These are phyloP conservation scores for Scaeva pyrastri DNA, from an alignment of 2,888 invertebrate species.

Conservation along the genomic window DNA sequence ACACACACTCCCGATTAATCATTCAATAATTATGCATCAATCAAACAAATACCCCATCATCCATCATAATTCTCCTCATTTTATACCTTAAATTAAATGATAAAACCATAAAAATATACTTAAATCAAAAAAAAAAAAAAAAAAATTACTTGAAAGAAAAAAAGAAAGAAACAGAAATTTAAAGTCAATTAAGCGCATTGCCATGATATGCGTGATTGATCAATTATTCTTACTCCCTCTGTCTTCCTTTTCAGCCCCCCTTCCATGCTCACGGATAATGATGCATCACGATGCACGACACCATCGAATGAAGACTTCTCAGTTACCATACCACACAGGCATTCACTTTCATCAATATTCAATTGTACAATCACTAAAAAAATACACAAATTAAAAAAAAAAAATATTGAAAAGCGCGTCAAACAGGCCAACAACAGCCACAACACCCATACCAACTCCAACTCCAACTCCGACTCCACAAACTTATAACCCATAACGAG, in stretches of 20 bases:
- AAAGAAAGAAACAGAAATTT: constrained; percentile 35
- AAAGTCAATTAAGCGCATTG: constrained; percentile 67
- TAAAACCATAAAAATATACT: constrained; percentile 43
- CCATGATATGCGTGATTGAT: constrained; percentile 73
- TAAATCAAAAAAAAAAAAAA: constrained; percentile 5
- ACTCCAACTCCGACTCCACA: neutral
- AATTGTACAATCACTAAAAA: constrained; percentile 44
- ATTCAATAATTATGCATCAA: constrained; percentile 69
- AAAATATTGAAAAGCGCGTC: constrained; percentile 63
- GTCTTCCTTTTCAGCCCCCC: no score
- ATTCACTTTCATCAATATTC: constrained; percentile 45
- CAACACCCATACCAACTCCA: no score
- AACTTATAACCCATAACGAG: neutral
- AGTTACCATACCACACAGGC: constrained; percentile 37
- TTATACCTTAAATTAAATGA: constrained; percentile 63
- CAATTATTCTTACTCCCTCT: constrained; percentile 46
- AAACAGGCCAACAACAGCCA: constrained; percentile 46
- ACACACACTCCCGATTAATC: constrained; percentile 65
- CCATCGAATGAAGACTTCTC: constrained; percentile 2
- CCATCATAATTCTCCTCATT: constrained; percentile 67
- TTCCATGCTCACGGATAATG: neutral
- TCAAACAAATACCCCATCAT: constrained; percentile 71
- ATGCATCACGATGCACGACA: neutral
- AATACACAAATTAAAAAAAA: constrained; percentile 37
- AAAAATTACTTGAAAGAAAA: neutral